Base-by-base conservation (phyloP, 2,888 invertebrate species). In the Brachypalpus laphriformis region DNA sequence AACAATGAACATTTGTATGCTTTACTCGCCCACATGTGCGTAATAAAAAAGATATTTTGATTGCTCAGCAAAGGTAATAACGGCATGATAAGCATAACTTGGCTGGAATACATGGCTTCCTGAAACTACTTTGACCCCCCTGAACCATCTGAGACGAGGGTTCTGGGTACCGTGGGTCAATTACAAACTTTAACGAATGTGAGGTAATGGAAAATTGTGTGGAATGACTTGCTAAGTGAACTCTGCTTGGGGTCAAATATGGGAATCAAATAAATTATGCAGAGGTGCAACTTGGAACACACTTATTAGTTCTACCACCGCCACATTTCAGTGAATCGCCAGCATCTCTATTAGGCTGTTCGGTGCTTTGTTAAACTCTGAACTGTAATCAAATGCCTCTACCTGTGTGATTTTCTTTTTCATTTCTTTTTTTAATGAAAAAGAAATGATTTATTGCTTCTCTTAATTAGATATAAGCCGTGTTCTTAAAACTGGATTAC, bases 221-320 rank as follows among this genome's bases (percentile, higher is more conserved):
- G 16, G 57, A 66, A 45, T 66, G 54, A 70, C 68, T 49, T 68
- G 74, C 57, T 78, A 66, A 40, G 20, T 78, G 83, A 78, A 78
- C 74, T 83, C 68, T 56, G 61, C 47, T 63, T 37, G 66, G 68
- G 78, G 68, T 82, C 82, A 82, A 77, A 66, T 72, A 61, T 56
- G 63, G 63, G 61, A 71, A 63, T 82, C 77, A 77, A 77, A 82
- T 72, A 72, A 72, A 54, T 66, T 70, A 77, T 56, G 51, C 51
- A 57, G 49, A 31, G 66, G 54, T 68, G 59, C 20, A 74, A 42
- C 59, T 68, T 66, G 14, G 7, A 40, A 45, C 9, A 49, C 34
- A 70, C 47, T 49, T n/a, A 37, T 42, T 42, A 42, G 42, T 74
- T 74, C 28, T 31, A 54, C 51, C 34, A 75, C 47, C 65, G 18